Base-by-base conservation (phyloP, 2,888 invertebrate genomes). In the Octonoba sinensis region DNA sequence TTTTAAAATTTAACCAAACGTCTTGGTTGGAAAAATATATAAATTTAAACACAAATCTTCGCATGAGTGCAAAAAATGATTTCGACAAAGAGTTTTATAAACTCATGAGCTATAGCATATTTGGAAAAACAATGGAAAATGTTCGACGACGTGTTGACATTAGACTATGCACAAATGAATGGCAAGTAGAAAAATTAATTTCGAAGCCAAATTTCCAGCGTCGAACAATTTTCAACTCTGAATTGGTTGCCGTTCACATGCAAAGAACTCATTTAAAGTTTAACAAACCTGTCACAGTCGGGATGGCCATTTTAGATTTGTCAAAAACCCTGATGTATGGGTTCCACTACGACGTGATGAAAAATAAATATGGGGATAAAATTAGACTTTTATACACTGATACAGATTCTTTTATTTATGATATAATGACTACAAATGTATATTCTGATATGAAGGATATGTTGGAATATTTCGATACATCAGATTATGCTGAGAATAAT, bases 41-140 rank as follows among this genome's bases (percentile, higher is more conserved):
- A 12, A 60, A 64, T 4, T 13, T 84, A 1, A 85, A 85, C 83
- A 69, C 3, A 0, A 4, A 69, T 18, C 16, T 20, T 13, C 27
- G 46, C 49, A 51, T 8, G 24, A 76, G 79, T 54, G 87, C 83
- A 84, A 86, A 83, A 76, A 87, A 84, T 82, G 87, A 86, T 65
- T 88, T 88, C 86, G 86, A 87, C 70, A 87, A 88, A 86, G 86
- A 82, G 87, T 89, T 66, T 71, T 89, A 87, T 65, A 87, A 87
- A 79, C 75, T 88, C 11, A 86, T 87, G 86, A 87, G 87, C 73
- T 87, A 88, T 82, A 18, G 65, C 85, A n/a, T 86, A 87, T 88
- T 87, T 83, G 88, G 87, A 12, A 87, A 88, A 83, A 86, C 85
- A 16, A 87, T 88, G 86, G 86, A 87, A 77, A 87, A 88, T 82